Conservation (phyloP, 1,140 invertebrate species). For the Reticulitermes speratus region DNA sequence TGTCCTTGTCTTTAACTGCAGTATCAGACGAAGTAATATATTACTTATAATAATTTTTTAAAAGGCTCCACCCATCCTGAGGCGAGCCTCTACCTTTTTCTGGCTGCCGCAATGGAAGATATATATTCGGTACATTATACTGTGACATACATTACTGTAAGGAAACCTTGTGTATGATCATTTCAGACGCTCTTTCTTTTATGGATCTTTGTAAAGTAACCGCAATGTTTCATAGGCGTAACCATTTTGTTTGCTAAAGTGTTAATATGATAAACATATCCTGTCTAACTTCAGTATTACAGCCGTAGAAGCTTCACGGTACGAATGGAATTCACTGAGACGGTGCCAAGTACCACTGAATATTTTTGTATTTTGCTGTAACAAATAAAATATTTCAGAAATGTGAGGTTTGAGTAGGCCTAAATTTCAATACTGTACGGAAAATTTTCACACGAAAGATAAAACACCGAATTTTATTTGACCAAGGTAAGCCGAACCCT, state of each 20-base stretch:
- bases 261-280: not conserved
- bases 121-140: slow-evolving; percentile 10
- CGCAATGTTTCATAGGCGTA: not conserved
- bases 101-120: not conserved
- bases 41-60: not conserved
- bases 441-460: too few relatives aligned
- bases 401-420: too few relatives aligned
- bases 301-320: not conserved
- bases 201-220: not conserved
- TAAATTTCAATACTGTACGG: too few relatives aligned
- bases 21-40: not conserved
- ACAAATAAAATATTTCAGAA: too few relatives aligned
- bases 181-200: not conserved
- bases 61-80: not conserved
- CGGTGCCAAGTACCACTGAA: too few relatives aligned
- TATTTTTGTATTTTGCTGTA: too few relatives aligned
- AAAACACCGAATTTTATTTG: too few relatives aligned
- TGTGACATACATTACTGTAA: not conserved
- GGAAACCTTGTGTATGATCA: not conserved
- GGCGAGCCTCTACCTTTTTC: not conserved
- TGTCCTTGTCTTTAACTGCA: not conserved
- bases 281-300: not conserved
- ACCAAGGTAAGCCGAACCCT: too few relatives aligned
- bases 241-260: slow-evolving; percentile 13
- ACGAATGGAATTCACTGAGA: too few relatives aligned